Evolutionary conservation across 2,797 vertebrate genomes (phyloP).

Genomic region (Distichodus sexfasciatus): DNA sequence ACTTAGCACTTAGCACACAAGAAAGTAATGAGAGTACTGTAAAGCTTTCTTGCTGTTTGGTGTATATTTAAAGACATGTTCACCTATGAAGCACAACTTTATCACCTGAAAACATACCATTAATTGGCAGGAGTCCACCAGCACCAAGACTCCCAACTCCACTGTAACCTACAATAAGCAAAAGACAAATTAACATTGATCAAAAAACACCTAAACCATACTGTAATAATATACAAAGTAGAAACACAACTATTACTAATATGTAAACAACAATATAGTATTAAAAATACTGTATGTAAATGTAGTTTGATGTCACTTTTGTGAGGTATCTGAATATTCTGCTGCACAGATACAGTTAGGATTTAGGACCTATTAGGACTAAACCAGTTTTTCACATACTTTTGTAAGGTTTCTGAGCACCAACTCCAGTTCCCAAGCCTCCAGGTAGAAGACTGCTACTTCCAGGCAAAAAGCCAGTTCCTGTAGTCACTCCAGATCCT

Average conservation of each 20-base stretch:
- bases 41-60: no score
- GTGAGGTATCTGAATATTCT: no score
- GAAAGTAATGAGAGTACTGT: no score
- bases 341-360: no score
- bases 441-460: conserved; percentile 25
- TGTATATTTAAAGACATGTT: neutral
- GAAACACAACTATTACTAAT: no score
- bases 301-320: no score
- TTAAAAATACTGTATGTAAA: no score
- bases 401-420: conserved; percentile 37
- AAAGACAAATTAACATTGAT: no score
- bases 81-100: neutral
- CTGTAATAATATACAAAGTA: no score
- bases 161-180: conserved; percentile 61
- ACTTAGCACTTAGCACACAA: no score
- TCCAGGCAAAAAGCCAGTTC: conserved; percentile 38
- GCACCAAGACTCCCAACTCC: conserved; percentile 52
- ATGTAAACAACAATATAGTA: no score
- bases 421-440: conserved; percentile 27
- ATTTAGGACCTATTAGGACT: no score
- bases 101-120: conserved; percentile 56
- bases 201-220: conserved; percentile 1
- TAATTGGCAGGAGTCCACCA: conserved; percentile 62
- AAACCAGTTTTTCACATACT: conserved; percentile 15
- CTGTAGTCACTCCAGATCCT: conserved; percentile 27